Conservation (phyloP, 2,113 vertebrate species). For the Prunella fulvescens region DNA sequence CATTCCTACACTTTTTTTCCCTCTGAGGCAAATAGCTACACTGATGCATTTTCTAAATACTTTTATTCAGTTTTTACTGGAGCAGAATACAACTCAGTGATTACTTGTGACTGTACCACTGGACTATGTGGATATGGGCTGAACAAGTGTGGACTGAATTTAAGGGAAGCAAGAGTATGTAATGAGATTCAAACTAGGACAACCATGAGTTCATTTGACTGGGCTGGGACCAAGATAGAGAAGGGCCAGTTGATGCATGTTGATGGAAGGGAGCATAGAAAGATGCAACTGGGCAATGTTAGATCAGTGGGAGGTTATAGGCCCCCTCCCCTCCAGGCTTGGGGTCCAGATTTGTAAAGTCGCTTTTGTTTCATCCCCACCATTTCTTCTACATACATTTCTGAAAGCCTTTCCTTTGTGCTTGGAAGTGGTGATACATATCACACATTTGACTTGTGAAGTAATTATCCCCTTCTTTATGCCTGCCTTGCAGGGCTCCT, state of each 20-base stretch:
- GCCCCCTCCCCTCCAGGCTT: not conserved
- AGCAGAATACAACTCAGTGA: not conserved
- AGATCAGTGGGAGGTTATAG: not conserved
- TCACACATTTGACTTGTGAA: not conserved
- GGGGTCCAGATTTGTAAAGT: not conserved
- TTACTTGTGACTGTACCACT: not conserved
- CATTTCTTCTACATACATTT: not conserved
- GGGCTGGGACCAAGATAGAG: not conserved
- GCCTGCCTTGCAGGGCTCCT: not conserved
- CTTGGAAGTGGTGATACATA: not conserved
- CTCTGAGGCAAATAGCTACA: not conserved
- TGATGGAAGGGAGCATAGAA: not conserved
- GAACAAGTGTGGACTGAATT: not conserved
- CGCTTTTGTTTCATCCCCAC: not conserved
- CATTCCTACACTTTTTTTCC: not conserved
- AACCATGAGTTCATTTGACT: not conserved
- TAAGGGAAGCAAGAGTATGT: not conserved
- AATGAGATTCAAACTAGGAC: not conserved
- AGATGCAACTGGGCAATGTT: not conserved
- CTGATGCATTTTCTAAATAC: not conserved
- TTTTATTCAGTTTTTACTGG: not conserved
- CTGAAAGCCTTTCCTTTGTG: not conserved
- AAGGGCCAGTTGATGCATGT: not conserved
- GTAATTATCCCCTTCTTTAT: not conserved
- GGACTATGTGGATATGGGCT: not conserved